These are phyloP conservation scores for Rotaria sp. DNA, from an alignment of 2,888 invertebrate species.

Conservation along the genomic window DNA sequence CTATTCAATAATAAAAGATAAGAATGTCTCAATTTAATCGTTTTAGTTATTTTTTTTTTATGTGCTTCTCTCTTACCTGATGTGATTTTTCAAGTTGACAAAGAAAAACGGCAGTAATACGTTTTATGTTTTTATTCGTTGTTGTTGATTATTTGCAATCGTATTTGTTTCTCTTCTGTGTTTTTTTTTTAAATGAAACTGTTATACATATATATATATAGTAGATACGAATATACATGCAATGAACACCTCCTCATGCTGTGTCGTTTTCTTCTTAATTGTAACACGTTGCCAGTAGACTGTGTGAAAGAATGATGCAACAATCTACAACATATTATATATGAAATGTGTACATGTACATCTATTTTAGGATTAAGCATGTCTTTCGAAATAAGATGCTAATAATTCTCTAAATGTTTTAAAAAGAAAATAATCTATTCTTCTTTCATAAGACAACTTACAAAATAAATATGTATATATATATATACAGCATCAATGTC, in stretches of 20 bases:
- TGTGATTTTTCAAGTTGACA: background rate
- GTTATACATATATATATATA: background rate
- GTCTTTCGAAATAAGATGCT: background rate
- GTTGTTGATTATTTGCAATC: background rate
- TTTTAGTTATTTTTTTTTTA: background rate
- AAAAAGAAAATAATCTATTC: no score
- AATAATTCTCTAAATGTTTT: background rate
- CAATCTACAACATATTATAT: background rate
- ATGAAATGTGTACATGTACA: background rate
- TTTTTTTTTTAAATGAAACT: background rate
- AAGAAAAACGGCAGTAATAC: background rate
- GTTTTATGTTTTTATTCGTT: background rate
- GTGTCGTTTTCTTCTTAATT: background rate
- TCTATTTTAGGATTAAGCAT: background rate
- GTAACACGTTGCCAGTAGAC: background rate
- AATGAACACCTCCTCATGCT: background rate
- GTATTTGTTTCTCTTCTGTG: background rate
- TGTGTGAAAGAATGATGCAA: background rate
- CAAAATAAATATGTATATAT: background rate
- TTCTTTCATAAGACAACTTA: background rate
- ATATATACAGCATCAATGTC: background rate
- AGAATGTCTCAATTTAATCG: no score
- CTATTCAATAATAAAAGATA: background rate
- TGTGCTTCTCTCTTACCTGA: background rate
- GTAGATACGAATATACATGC: background rate